Percentiles rank a stretch among this genome's conserved stretches.
These are phyloP conservation scores for Brachymystax lenok DNA, from an alignment of 2,797 vertebrate genomes.

Conservation along the genomic window DNA sequence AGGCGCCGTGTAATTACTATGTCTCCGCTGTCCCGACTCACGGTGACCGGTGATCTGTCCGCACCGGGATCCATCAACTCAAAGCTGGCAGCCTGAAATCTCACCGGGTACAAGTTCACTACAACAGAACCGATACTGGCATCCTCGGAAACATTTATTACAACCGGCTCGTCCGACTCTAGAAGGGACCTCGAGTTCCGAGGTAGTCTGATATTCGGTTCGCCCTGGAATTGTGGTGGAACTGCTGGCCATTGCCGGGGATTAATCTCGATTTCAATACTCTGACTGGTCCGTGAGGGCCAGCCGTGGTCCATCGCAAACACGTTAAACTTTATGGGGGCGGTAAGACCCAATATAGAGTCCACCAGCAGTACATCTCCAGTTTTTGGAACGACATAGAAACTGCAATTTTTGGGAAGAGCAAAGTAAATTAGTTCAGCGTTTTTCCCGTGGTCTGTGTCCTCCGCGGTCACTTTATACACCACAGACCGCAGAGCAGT, in stretches of 20 bases:
- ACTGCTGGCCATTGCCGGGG: conserved; percentile 69
- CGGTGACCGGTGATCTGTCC: conserved; percentile 76
- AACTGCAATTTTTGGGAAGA: conserved; percentile 78
- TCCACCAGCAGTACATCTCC: conserved; percentile 85
- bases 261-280: conserved; percentile 76
- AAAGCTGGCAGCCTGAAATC: conserved; percentile 74
- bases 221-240: conserved; percentile 18
- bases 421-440: conserved; percentile 84
- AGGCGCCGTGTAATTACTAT: conserved; percentile 77
- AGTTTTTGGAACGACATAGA: conserved; percentile 87
- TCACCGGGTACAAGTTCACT: conserved; percentile 76
- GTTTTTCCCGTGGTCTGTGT: conserved; percentile 84
- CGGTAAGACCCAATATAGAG: conserved; percentile 80
- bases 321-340: conserved; percentile 77
- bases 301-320: conserved; percentile 84
- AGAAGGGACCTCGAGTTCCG: conserved; percentile 66
- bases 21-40: conserved; percentile 81
- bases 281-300: conserved; percentile 78
- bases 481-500: conserved; percentile 80
- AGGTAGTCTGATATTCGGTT: conserved; percentile 14
- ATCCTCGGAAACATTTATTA: conserved; percentile 83
- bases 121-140: conserved; percentile 78
- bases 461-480: conserved; percentile 77
- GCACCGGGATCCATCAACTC: conserved; percentile 77
- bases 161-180: conserved; percentile 64